Percentiles rank a stretch among this genome's conserved stretches.
phyloP scores from a whole-genome alignment of 2,797 vertebrate species.

The Myotis planiceps region DNA sequence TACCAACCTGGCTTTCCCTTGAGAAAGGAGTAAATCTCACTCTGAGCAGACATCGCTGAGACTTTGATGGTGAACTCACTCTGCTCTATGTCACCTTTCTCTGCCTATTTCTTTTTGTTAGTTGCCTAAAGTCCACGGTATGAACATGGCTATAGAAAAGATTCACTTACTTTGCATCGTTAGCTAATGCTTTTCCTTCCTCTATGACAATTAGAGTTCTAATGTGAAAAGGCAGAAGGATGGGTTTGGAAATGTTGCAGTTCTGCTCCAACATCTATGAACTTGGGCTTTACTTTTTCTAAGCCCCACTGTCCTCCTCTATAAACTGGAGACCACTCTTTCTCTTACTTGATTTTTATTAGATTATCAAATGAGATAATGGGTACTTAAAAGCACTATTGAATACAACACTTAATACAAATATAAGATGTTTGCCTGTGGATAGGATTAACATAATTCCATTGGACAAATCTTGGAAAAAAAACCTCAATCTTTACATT shows the following conservation, averaged over 20 bases:
- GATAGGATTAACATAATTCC: neutral
- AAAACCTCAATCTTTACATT: neutral
- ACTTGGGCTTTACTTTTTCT: neutral
- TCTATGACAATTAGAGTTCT: neutral
- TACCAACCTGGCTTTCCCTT: neutral
- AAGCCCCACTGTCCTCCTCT: neutral
- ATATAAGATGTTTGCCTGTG: neutral
- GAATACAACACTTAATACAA: neutral
- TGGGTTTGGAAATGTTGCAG: neutral
- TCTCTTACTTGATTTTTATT: neutral
- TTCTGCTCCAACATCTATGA: neutral
- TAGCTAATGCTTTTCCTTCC: conserved; percentile 3
- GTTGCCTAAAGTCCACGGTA: neutral
- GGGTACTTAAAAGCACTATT: neutral
- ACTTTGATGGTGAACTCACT: neutral
- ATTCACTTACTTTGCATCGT: neutral
- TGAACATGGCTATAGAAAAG: neutral
- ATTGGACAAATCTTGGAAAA: neutral
- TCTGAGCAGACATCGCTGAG: neutral
- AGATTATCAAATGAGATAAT: neutral
- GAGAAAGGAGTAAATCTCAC: neutral
- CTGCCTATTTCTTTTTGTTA: neutral
- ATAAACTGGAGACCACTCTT: neutral
- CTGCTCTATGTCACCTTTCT: neutral
- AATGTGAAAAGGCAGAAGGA: neutral